Percentiles rank a stretch among this genome's conserved stretches.
Conservation (phyloP, 1,140 invertebrate genomes). For the Elymnias hypermnestra region DNA sequence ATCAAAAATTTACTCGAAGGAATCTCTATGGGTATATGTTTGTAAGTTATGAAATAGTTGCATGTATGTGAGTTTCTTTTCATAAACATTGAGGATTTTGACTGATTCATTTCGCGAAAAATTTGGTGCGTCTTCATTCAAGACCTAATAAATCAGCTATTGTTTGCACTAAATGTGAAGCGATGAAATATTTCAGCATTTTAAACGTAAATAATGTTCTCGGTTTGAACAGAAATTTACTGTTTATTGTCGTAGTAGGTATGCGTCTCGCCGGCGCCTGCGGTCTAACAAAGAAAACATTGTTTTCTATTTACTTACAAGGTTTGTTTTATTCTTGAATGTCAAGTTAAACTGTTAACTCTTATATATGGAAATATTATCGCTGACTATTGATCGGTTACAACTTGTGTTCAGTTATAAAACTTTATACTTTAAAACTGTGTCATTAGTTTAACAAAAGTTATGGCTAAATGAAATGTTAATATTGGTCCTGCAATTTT, state of each 20-base stretch:
- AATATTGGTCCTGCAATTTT: too few species aligned
- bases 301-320: conserved; percentile 43
- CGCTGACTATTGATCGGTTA: background rate
- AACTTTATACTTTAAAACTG: too few species aligned
- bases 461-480: too few species aligned
- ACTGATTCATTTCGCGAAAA: background rate
- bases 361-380: conserved; percentile 22
- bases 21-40: too few species aligned
- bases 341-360: conserved; percentile 24
- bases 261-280: conserved; percentile 40
- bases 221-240: conserved; percentile 11
- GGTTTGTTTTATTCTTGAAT: conserved; percentile 36
- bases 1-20: too few species aligned
- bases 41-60: background rate
- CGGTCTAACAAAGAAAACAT: conserved; percentile 31
- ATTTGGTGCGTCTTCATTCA: background rate
- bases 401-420: too few species aligned
- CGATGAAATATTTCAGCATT: conserved; percentile 3
- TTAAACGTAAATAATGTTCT: conserved; percentile 3
- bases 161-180: background rate
- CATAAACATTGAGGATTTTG: background rate
- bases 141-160: background rate
- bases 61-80: background rate
- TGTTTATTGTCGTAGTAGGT: conserved; percentile 28
- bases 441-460: too few species aligned